Evolutionary conservation across 1,140 invertebrate species (phyloP), one percentile per base, ranked within the genome.

Genomic region (Camponotus vicinus): DNA sequence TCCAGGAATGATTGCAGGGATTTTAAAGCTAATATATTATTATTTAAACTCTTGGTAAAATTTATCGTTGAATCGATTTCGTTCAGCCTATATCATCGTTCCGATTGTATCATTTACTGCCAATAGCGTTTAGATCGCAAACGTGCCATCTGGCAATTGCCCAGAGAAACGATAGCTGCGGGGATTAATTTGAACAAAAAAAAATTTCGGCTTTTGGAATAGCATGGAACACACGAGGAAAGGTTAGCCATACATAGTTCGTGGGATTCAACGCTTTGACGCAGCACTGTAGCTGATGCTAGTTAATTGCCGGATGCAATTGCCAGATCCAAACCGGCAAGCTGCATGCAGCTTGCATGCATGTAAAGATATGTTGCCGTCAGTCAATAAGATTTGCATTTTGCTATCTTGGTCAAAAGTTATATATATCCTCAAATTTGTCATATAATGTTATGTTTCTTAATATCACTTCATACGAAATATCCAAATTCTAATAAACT

Each of bases 301-400:
- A 27, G 77, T 86, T 82, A 86, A 82, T 86, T 86, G 67, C 57
- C 67, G 57, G 64, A 45, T 86, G 59, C 84, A 75, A 82, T 82
- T 86, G 67, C 67, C 76, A 80, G 45, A 80, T 63, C 42, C 85
- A 37, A 64, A n/a, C 27, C 13, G 18, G 18, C 42, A 70, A 27
- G 34, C 61, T 82, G 18, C 15, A 63, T 42, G n/a, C 71, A 40
- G 52, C n/a, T 7, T 34, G 27, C 45, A 49, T 37, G 7, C n/a
- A 55, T 8, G 63, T 34, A 13, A 69, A 34, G 2, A 55, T 21
- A 37, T 66, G 34, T 67, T 79, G 18, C 13, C 42, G 67, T 79
- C 64, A 79, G 45, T 79, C 45, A 79, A 27, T 40, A 42, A 67
- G 61, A 3, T n/a, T 37, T 57, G 21, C 37, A 18, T 55, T 79